Evolutionary conservation across 2,888 invertebrate genomes (phyloP), one percentile per base, ranked within the genome.

Genomic region (Athripsodes cinereus): DNA sequence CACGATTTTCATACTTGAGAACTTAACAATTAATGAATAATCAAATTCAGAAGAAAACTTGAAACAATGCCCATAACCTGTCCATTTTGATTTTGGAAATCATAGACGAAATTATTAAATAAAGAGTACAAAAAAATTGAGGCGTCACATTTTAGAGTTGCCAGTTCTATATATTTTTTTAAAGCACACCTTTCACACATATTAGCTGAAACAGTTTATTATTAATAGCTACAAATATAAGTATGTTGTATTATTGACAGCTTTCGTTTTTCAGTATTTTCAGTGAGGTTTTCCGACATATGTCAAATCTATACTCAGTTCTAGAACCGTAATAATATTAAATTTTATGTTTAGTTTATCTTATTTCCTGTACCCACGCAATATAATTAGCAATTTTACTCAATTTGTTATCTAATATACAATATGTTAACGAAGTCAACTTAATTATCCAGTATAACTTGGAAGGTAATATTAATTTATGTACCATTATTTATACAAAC

Each of bases 351-450:
- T 50, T 34, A 40, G 40, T 35, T 46, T 54, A 54, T 54, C 54
- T 20, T 47, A 47, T 53, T 54, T 58, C 58, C 58, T 54, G 26
- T 48, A n/a, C 58, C 58, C 58, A 58, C 58, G 54, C 31, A 48
- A 18, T 34, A 26, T 48, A 48, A 48, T 11, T 48, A 48, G 22
- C 18, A 40, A 40, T n/a, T n/a, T 40, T n/a, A n/a, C n/a, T n/a
- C n/a, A n/a, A n/a, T n/a, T n/a, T n/a, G n/a, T 40, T 40, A 40
- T 40, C 40, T 31, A n/a, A n/a, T n/a, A n/a, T n/a, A 26, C 10
- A 26, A 40, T 40, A 40, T 40, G 13, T 13, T 13, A 16, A 5
- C 3, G 13, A 40, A n/a, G 40, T 40, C 3, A 40, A 40, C 13
- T 13, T 3, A 13, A 8, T 40, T 40, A 40, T 13, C 40, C 5